Conservation (phyloP, 2,113 vertebrate genomes). For the Rattus norvegicus region DNA sequence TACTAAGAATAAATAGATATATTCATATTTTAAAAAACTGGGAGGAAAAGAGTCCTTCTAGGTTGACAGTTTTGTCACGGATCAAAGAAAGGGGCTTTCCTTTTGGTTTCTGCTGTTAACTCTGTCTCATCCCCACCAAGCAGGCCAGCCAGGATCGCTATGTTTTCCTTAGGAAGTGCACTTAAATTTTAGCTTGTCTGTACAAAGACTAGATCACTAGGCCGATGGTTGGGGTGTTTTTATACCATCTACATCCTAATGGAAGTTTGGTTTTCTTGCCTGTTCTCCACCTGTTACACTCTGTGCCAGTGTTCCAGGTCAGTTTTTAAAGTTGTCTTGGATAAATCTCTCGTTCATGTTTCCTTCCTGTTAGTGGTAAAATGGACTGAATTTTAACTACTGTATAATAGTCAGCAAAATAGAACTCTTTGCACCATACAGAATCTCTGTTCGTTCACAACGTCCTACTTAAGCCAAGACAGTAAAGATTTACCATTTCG, state of each 20-base stretch:
- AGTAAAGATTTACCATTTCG: slow-evolving; percentile 67
- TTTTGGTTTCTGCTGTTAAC: slow-evolving; percentile 26
- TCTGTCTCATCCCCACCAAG: not conserved
- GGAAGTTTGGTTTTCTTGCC: not conserved
- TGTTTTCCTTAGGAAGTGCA: not conserved
- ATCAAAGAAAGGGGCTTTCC: slow-evolving; percentile 53
- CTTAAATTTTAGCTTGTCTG: not conserved
- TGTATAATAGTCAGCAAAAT: slow-evolving; percentile 43
- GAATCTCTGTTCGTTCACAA: slow-evolving; percentile 40
- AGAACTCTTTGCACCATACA: slow-evolving; percentile 58
- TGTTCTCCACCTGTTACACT: not conserved
- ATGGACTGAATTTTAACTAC: slow-evolving; percentile 55
- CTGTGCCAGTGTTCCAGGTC: not conserved
- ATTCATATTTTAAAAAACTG: slow-evolving; percentile 62
- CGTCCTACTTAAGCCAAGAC: slow-evolving; percentile 29
- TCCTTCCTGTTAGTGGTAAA: slow-evolving; percentile 12
- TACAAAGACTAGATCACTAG: slow-evolving; percentile 9
- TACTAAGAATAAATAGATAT: slow-evolving; percentile 69
- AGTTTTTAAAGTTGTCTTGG: not conserved
- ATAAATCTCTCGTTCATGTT: slow-evolving; percentile 62
- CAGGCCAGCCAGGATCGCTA: not conserved
- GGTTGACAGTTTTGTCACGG: slow-evolving; percentile 62
- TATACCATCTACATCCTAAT: not conserved
- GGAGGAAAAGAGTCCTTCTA: slow-evolving; percentile 46
- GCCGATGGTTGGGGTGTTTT: not conserved